Evolutionary conservation across 2,113 vertebrate species (phyloP).

Genomic region (Ameiurus melas): DNA sequence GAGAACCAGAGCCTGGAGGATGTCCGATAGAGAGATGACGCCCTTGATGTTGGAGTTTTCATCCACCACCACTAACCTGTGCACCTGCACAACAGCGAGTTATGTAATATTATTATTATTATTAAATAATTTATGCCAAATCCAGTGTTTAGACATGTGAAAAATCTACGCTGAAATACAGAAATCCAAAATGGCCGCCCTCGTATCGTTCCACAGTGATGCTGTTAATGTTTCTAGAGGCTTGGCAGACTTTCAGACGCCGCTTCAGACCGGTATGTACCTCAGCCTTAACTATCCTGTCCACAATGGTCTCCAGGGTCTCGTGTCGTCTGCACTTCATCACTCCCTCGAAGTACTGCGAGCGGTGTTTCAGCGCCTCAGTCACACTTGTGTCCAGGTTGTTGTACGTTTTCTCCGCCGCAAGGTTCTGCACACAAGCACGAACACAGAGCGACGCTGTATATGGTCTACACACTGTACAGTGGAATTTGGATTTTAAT

Average conservation of each 20-base stretch:
- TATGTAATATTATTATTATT: neutral
- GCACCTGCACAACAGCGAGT: conserved; percentile 77
- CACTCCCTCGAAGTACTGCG: conserved; percentile 97
- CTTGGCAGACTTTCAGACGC: neutral
- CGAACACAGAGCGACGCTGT: conserved; percentile 14
- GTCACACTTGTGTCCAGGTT: conserved; percentile 98
- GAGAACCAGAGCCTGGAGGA: conserved; percentile 94
- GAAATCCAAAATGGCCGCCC: neutral
- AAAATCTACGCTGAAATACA: neutral
- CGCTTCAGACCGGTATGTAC: conserved; percentile 46
- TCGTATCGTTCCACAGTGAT: no score
- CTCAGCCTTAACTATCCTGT: conserved; percentile 96
- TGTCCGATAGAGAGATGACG: conserved; percentile 96
- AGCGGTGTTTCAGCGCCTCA: conserved; percentile 94
- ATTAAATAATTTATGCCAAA: neutral
- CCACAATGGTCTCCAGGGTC: conserved; percentile 95
- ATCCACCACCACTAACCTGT: conserved; percentile 94
- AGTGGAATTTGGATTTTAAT: neutral
- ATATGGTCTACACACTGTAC: neutral
- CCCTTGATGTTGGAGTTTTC: conserved; percentile 91
- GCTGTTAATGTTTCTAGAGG: neutral
- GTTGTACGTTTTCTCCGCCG: conserved; percentile 98
- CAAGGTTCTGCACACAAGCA: conserved; percentile 83
- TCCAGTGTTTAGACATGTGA: neutral
- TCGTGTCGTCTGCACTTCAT: conserved; percentile 94